Evolutionary conservation across 2,113 vertebrate species (phyloP).

Genomic region (Pollachius pollachius): DNA sequence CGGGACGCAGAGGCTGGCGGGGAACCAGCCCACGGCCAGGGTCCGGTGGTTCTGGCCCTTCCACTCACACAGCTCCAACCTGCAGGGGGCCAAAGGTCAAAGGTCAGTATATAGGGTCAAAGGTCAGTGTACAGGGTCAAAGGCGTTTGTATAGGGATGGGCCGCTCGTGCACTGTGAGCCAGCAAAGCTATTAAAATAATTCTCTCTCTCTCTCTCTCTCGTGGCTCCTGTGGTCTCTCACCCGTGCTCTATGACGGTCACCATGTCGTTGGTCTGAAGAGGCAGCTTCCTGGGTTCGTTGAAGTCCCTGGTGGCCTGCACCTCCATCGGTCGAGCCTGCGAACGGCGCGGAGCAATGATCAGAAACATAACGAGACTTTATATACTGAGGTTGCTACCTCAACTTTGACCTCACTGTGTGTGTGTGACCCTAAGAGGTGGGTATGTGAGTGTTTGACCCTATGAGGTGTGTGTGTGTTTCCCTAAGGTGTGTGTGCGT

Average conservation of each 20-base stretch:
- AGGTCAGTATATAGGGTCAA: too few species aligned
- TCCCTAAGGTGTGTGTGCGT: too few species aligned
- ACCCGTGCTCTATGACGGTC: conserved; percentile 82
- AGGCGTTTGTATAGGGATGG: too few species aligned
- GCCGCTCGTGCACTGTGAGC: too few species aligned
- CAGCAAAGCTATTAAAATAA: too few species aligned
- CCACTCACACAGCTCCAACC: conserved; percentile 79
- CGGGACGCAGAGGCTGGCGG: conserved; percentile 51
- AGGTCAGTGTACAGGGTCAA: too few species aligned
- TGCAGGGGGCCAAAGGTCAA: conserved; percentile 37
- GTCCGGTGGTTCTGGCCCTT: conserved; percentile 85
- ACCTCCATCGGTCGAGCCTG: conserved; percentile 81
- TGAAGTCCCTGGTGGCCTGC: conserved; percentile 69
- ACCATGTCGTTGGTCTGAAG: conserved; percentile 76
- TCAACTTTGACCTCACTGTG: too few species aligned
- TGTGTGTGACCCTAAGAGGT: too few species aligned
- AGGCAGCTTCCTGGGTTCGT: conserved; percentile 75
- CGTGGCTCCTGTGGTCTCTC: conserved; percentile 29
- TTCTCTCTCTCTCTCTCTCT: not conserved
- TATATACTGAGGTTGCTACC: too few species aligned
- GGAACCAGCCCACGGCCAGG: conserved; percentile 77
- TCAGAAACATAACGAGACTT: too few species aligned
- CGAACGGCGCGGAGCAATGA: not conserved
- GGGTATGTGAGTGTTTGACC: too few species aligned
- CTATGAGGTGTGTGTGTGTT: too few species aligned